phyloP scores from a whole-genome alignment of 1,140 invertebrate genomes.

The Thrips palmi region DNA sequence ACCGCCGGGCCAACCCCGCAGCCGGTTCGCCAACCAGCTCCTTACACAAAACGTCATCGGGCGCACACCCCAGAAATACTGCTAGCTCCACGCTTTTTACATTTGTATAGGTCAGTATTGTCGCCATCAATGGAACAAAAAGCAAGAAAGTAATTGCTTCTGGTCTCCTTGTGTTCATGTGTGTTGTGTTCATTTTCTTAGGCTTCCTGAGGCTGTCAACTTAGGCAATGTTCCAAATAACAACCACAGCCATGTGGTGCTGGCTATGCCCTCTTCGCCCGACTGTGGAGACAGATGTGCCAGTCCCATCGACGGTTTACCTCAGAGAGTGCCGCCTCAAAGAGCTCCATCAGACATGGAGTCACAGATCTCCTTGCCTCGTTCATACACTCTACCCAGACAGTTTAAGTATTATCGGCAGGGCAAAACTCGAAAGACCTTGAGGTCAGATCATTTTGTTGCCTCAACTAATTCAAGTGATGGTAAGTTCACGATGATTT shows the following conservation, averaged over 20 bases:
- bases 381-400: conserved; percentile 64
- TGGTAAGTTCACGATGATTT: conserved; percentile 28
- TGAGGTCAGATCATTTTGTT: conserved; percentile 39
- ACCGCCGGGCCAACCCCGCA: conserved; percentile 31
- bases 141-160: too few relatives aligned
- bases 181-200: conserved; percentile 1
- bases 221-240: too few relatives aligned
- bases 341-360: conserved; percentile 51
- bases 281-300: not conserved
- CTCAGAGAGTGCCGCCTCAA: conserved; percentile 20
- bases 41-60: conserved; percentile 25
- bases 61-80: conserved; percentile 57
- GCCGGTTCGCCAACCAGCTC: conserved; percentile 27
- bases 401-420: conserved; percentile 66
- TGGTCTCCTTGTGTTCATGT: not conserved
- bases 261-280: too few relatives aligned
- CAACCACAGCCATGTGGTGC: too few relatives aligned
- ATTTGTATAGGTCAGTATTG: conserved; percentile 25
- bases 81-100: conserved; percentile 49
- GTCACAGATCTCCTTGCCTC: conserved; percentile 56
- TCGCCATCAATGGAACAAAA: conserved; percentile 20
- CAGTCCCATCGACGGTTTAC: conserved; percentile 8
- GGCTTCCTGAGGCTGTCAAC: too few relatives aligned
- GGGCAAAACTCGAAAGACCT: conserved; percentile 29
- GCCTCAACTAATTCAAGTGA: conserved; percentile 71